Conservation (phyloP, 2,888 invertebrate species). For the Zaprionus obscuricornis region DNA sequence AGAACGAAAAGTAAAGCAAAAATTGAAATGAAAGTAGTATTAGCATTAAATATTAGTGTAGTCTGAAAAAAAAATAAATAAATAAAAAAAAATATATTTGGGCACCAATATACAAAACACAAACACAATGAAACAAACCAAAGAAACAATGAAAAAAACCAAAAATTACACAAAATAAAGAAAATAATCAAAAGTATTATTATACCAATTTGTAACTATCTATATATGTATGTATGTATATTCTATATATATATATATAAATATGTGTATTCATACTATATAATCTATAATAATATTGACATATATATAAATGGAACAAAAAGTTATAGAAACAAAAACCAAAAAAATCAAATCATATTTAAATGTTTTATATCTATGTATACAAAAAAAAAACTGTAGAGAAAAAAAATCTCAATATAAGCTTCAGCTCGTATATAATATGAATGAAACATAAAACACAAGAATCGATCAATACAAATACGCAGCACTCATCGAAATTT, state of each 20-base stretch:
- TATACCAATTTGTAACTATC: slow-evolving; percentile 61
- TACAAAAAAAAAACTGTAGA: slow-evolving; percentile 59
- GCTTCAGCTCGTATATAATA: slow-evolving; percentile 53
- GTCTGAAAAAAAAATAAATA: too few relatives aligned
- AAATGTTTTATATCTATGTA: slow-evolving; percentile 65
- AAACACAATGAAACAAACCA: background rate
- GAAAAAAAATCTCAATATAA: too few relatives aligned
- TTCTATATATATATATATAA: slow-evolving; percentile 29
- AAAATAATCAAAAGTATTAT: slow-evolving; percentile 49
- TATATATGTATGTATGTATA: too few relatives aligned
- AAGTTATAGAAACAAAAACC: slow-evolving; percentile 37
- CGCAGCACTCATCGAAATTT: slow-evolving; percentile 4
- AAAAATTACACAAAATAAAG: slow-evolving; percentile 20
- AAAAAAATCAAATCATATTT: slow-evolving; percentile 54
- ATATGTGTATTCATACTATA: slow-evolving; percentile 19
- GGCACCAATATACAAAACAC: slow-evolving; percentile 73
- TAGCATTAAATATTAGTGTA: slow-evolving; percentile 50
- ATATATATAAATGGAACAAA: background rate
- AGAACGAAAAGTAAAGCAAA: slow-evolving; percentile 6
- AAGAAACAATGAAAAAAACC: slow-evolving; percentile 4
- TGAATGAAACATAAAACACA: slow-evolving; percentile 21
- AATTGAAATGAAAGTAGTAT: slow-evolving; percentile 46
- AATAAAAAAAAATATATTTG: slow-evolving; percentile 67
- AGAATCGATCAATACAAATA: slow-evolving; percentile 8
- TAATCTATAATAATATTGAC: background rate